Percentiles rank a stretch among this genome's conserved stretches.
phyloP scores from a whole-genome alignment of 2,888 invertebrate species.

The Exocentrus adspersus region DNA sequence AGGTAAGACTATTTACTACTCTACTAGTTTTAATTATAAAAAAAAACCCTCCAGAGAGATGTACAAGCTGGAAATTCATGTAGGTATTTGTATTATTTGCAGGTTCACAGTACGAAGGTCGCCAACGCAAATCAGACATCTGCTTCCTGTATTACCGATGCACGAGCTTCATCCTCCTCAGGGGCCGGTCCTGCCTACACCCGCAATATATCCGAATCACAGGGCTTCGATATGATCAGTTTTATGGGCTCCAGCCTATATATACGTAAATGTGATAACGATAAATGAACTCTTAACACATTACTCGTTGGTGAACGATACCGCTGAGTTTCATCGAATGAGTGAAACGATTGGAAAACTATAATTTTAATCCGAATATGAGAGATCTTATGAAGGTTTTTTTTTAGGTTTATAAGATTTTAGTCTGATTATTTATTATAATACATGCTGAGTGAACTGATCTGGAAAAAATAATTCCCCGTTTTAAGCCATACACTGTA shows the following conservation, averaged over 20 bases:
- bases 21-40: too few relatives aligned
- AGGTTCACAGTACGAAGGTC: slow-evolving; percentile 61
- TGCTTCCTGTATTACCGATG: slow-evolving; percentile 63
- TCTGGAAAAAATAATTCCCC: too few relatives aligned
- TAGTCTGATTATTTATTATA: slow-evolving; percentile 15
- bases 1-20: slow-evolving; percentile 51
- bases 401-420: slow-evolving; percentile 17
- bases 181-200: slow-evolving; percentile 59
- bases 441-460: slow-evolving; percentile 1
- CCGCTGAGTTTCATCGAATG: slow-evolving; percentile 35
- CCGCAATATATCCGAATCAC: slow-evolving; percentile 64
- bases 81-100: too few relatives aligned
- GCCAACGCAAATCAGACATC: slow-evolving; percentile 60
- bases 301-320: slow-evolving; percentile 31
- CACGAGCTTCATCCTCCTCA: slow-evolving; percentile 62
- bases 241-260: slow-evolving; percentile 35
- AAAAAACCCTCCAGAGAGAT: too few relatives aligned
- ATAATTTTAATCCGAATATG: slow-evolving; percentile 18
- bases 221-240: slow-evolving; percentile 62
- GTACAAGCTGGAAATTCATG: too few relatives aligned
- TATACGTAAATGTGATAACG: slow-evolving; percentile 49
- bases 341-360: slow-evolving; percentile 25
- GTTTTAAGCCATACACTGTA: too few relatives aligned
- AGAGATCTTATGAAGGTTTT: slow-evolving; percentile 37
- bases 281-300: slow-evolving; percentile 36